Evolutionary conservation across 1,140 invertebrate genomes (phyloP), one percentile per base, ranked within the genome.

Genomic region (Magallana ariakensis): DNA sequence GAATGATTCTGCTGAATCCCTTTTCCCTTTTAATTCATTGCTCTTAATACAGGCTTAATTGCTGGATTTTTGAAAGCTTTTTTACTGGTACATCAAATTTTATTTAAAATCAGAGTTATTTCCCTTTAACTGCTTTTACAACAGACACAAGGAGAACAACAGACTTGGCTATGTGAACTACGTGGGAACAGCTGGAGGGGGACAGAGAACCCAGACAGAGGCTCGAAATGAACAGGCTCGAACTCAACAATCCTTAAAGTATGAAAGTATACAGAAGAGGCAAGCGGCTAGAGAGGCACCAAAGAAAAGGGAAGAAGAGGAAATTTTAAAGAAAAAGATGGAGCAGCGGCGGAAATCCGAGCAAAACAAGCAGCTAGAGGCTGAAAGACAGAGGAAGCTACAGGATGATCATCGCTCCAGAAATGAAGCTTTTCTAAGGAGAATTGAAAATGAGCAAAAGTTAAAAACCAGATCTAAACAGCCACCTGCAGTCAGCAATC

Each of bases 61-160:
- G n/a, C n/a, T n/a, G n/a, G n/a, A n/a, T n/a, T n/a, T n/a, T n/a
- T n/a, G n/a, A n/a, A n/a, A n/a, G n/a, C n/a, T n/a, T n/a, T n/a
- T n/a, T n/a, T n/a, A n/a, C n/a, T n/a, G n/a, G n/a, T n/a, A n/a
- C n/a, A n/a, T n/a, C n/a, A n/a, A n/a, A n/a, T 33, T 33, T 33
- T 4, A 33, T 4, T 33, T 33, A 33, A 33, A 33, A 33, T 33
- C 33, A 33, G n/a, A n/a, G 33, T 33, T 33, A 33, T 33, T 33
- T 33, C 33, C 33, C 33, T 33, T 33, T 33, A 2, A 33, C 33
- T 33, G 33, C 10, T 16, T 56, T 58, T 58, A 33, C 11, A 22
- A 13, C 56, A 83, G 82, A 16, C 82, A 83, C 22, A 83, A 83
- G 82, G 82, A 83, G 58, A 54, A 60, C 16, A 83, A 57, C n/a